Evolutionary conservation across 1,140 invertebrate genomes (phyloP).

Genomic region (Scaptomyza graminum): DNA sequence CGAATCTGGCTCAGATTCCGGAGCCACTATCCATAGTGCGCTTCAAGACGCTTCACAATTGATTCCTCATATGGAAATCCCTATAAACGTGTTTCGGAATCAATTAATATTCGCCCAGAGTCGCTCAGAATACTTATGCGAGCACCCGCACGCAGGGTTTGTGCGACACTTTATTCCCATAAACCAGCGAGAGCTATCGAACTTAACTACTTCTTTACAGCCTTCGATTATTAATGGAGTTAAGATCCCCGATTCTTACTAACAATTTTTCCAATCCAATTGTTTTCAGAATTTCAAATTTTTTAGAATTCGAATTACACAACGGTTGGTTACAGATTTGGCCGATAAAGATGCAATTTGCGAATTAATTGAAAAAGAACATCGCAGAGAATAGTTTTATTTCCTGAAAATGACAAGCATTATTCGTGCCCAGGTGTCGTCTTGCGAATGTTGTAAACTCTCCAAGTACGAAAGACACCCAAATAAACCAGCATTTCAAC

Average conservation of each 20-base stretch:
- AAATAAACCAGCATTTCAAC: background rate
- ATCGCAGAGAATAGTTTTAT: slow-evolving; percentile 20
- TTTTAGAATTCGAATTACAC: too few relatives aligned
- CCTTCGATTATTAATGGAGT: slow-evolving; percentile 6
- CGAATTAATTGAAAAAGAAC: slow-evolving; percentile 8
- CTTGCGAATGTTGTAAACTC: background rate
- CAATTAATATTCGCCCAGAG: slow-evolving; percentile 3
- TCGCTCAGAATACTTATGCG: background rate
- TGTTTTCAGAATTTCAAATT: too few relatives aligned
- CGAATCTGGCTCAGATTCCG: background rate
- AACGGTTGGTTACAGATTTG: slow-evolving; percentile 5
- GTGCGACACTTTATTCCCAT: background rate
- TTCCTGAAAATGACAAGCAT: slow-evolving; percentile 15
- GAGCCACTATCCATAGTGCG: slow-evolving; percentile 4
- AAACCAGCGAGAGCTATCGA: too few relatives aligned
- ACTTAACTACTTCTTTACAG: too few relatives aligned
- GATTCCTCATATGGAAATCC: background rate
- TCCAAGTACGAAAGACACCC: too few relatives aligned
- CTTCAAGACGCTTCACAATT: background rate
- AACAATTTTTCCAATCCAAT: background rate
- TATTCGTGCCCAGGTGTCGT: background rate
- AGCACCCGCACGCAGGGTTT: background rate
- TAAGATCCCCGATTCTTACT: background rate
- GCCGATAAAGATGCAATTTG: background rate
- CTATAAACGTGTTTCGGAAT: slow-evolving; percentile 14